Conservation (phyloP, 2,888 invertebrate species). For the Antheraea yamamai region DNA sequence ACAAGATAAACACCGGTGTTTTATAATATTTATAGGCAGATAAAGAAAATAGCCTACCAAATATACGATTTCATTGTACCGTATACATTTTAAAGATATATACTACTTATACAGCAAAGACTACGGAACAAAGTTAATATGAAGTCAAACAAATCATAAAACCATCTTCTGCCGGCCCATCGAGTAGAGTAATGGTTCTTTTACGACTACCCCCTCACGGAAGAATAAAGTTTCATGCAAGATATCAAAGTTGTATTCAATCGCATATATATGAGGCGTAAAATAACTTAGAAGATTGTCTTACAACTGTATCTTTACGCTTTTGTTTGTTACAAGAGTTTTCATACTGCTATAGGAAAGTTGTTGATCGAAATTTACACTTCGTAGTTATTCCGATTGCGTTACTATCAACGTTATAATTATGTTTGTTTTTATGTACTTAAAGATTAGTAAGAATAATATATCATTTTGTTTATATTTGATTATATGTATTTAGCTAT, state of each 20-base stretch:
- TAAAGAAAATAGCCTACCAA: too few species aligned
- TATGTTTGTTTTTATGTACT: background rate
- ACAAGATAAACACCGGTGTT: too few species aligned
- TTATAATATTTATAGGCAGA: too few species aligned
- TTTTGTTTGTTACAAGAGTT: background rate
- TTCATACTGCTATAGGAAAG: background rate
- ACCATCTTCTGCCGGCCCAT: slow-evolving; percentile 40
- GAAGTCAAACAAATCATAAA: slow-evolving; percentile 31
- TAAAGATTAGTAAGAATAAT: background rate
- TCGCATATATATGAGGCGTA: slow-evolving; percentile 42
- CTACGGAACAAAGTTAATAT: slow-evolving; percentile 18
- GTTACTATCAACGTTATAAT: background rate
- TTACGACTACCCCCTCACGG: slow-evolving; percentile 40
- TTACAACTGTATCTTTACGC: background rate
- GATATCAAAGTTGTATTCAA: slow-evolving; percentile 52
- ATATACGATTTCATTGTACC: too few species aligned
- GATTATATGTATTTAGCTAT: too few species aligned
- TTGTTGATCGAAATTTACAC: background rate
- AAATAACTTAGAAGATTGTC: slow-evolving; percentile 34
- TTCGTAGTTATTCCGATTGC: background rate
- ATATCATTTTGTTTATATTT: background rate
- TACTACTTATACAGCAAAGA: background rate
- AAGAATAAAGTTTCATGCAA: slow-evolving; percentile 24
- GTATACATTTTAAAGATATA: background rate
- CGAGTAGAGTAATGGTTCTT: slow-evolving; percentile 41